phyloP scores from a whole-genome alignment of 2,888 invertebrate species.

The Sipha maydis region DNA sequence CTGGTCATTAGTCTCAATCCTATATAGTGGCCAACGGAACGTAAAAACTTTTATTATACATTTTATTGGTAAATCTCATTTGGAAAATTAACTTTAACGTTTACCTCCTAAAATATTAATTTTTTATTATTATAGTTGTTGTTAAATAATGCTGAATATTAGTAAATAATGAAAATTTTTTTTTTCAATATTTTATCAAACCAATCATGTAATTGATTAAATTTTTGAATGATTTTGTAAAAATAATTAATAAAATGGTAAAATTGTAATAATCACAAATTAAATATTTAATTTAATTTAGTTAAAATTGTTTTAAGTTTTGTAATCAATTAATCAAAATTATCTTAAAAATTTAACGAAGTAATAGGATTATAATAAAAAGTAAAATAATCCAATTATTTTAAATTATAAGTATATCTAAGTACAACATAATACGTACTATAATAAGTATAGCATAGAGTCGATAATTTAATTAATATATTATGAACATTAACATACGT shows the following conservation, averaged over 20 bases:
- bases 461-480: too few species aligned
- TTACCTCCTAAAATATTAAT: neutral
- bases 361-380: neutral
- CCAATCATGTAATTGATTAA: neutral
- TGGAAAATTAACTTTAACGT: constrained; percentile 21
- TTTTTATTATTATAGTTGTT: neutral
- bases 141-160: too few species aligned
- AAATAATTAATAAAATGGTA: neutral
- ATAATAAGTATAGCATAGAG: too few species aligned
- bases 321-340: neutral
- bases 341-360: neutral
- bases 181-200: neutral
- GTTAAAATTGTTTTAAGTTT: neutral
- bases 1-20: constrained; percentile 52
- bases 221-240: neutral
- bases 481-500: neutral
- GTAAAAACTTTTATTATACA: constrained; percentile 28
- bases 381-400: neutral
- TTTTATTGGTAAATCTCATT: constrained; percentile 37
- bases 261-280: too few species aligned
- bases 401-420: neutral
- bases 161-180: neutral
- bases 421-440: neutral
- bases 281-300: too few species aligned
- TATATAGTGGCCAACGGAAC: constrained; percentile 11